Evolutionary conservation across 1,140 invertebrate genomes (phyloP).

Genomic region (Dysdera silvatica): DNA sequence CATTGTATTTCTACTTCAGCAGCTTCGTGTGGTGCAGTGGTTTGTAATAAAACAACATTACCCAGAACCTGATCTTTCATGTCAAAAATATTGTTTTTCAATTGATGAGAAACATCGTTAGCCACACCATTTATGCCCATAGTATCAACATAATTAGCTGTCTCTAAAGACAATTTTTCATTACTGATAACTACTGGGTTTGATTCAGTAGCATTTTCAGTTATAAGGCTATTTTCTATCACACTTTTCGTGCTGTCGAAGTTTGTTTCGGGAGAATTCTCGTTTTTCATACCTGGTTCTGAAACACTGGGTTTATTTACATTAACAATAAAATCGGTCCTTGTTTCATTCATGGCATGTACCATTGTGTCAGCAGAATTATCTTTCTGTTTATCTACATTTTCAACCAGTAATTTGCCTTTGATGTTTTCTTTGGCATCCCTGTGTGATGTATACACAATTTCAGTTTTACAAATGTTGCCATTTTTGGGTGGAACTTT

Average conservation of each 20-base stretch:
- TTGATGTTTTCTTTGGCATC: not conserved
- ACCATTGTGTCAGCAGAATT: not conserved
- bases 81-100: no score
- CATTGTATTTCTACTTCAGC: no score
- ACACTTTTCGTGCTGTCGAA: no score
- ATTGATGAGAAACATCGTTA: no score
- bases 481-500: not conserved
- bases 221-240: not conserved
- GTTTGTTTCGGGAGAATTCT: not conserved
- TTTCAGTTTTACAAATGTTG: not conserved
- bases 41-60: no score
- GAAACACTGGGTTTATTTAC: not conserved
- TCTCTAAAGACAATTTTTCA: not conserved
- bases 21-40: no score
- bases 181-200: not conserved
- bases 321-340: not conserved
- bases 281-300: not conserved
- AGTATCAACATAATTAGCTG: no score
- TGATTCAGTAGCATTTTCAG: slow-evolving; percentile 6
- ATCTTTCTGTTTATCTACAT: not conserved
- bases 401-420: not conserved
- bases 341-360: not conserved
- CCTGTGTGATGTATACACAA: not conserved
- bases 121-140: no score
- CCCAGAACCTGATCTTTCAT: no score